Evolutionary conservation across 2,888 invertebrate species (phyloP), one percentile per base, ranked within the genome.

Genomic region (Eurytoma adleriae): DNA sequence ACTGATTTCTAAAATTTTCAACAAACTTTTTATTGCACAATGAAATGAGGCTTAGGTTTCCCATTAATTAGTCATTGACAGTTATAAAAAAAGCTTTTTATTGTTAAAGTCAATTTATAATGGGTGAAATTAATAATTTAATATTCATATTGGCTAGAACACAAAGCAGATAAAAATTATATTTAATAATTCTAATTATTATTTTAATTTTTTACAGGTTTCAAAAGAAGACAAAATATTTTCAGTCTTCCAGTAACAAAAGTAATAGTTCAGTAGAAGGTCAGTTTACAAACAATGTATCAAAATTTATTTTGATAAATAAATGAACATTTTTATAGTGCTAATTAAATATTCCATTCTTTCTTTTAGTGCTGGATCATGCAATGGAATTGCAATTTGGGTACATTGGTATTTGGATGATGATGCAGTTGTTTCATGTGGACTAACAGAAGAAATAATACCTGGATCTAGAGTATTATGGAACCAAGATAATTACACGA

Each of bases 321-420:
- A n/a, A 54, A n/a, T 56, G 4, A 3, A 16, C n/a, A 3, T 54
- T 2, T 5, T 2, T 59, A 59, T 2, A 24, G 24, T 7, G 10
- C 24, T 20, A 10, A 79, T 80, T 56, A 67, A 68, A 68, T 82
- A 85, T 83, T 82, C 84, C 79, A 82, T 79, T 83, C 20, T 68
- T 13, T n/a, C n/a, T 40, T 77, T 69, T 81, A 93, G 93, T 16
- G 84, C 88, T 76, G 93, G 94, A 27, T 89, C 84, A 0, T 95
- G 96, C 84, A 97, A 98, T 91, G 98, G 96, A 3, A 93, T 98
- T 79, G 97, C 94, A 0, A 85, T 98, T 13, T 98, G 98, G 98
- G 92, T 95, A 3, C 96, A 96, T 78, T 98, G 96, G 96, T 92
- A 93, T 81, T 91, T 96, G 64, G 94, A 94, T 78, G 92, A 92